Evolutionary conservation across 1,140 invertebrate genomes (phyloP), one percentile per base, ranked within the genome.

Genomic region (Temnothorax nylanderi): DNA sequence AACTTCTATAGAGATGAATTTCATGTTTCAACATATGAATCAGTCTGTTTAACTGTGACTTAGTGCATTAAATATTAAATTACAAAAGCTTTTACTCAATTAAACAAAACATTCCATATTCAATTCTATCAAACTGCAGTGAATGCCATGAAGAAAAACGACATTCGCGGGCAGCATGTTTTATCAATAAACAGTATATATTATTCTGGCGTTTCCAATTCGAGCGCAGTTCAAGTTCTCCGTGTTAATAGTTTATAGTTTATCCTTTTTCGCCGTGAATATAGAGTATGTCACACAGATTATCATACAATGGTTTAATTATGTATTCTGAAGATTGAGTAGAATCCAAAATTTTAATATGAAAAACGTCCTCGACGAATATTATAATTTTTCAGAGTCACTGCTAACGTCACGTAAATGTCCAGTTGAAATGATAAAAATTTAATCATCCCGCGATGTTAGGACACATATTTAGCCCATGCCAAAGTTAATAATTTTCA

Each of bases 41-140:
- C 4, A 3, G 18, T 56, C 21, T 21, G 32, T 60, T 74, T 41
- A 37, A 47, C 13, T 44, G 16, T 62, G 78, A 34, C 18, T 26
- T 65, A 34, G 26, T n/a, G 75, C 34, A 67, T 85, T 80, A 84
- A 74, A 74, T 3, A 74, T 60, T 49, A 34, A 84, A 49, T 34
- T 60, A 84, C n/a, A 62, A 84, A 82, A 74, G 69, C 80, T 84
- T 84, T 84, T 34, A 75, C 58, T 11, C 32, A 74, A 84, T 84
- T 84, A 58, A 58, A 60, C 67, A 58, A 62, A 84, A 75, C 54
- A 75, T 74, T 82, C 54, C 34, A 82, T 75, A 60, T 26, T 74
- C 69, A 34, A 26, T 84, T 74, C 21, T 26, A 49, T 75, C 8
- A 75, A 47, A 60, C 11, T 74, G 54, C 4, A 74, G 21, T 62